Percentiles rank a stretch among this genome's conserved stretches.
Evolutionary conservation across 1,140 invertebrate species (phyloP).

Genomic region (Halictus rubicundus): DNA sequence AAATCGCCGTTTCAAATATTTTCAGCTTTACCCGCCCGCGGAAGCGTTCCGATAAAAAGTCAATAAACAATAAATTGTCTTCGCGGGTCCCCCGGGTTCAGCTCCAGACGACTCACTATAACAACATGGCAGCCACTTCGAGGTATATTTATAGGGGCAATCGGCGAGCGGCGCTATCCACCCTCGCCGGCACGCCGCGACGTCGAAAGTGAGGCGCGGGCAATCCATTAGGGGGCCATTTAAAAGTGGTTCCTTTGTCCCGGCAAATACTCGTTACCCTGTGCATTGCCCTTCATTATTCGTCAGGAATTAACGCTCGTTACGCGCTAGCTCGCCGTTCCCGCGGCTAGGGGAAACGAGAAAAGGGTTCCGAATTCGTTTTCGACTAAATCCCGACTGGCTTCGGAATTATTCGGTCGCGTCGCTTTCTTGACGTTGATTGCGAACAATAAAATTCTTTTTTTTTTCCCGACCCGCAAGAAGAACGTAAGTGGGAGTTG

Average conservation of each 20-base stretch:
- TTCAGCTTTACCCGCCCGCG: too few species aligned
- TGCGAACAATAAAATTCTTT: neutral
- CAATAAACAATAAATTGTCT: neutral
- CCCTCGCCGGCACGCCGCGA: neutral
- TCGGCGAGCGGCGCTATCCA: neutral
- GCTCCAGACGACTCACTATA: neutral
- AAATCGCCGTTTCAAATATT: too few species aligned
- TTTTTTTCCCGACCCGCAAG: neutral
- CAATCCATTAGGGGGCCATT: conserved; percentile 29
- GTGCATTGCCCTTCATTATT: conserved; percentile 25
- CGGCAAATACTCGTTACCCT: conserved; percentile 27
- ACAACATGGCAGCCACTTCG: neutral
- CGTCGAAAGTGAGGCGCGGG: conserved; percentile 2
- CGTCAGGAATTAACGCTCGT: conserved; percentile 27
- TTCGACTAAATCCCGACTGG: neutral
- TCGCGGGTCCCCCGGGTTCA: neutral
- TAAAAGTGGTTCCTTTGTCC: conserved; percentile 30
- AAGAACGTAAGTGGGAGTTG: neutral
- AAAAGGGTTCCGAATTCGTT: neutral
- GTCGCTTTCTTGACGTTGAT: neutral
- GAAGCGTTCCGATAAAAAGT: too few species aligned
- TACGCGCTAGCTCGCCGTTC: neutral
- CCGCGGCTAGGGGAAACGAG: neutral
- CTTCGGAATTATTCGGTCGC: neutral
- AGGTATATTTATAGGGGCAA: neutral